These are phyloP conservation scores for Papilio gigon DNA, from an alignment of 2,888 invertebrate genomes.

Conservation along the genomic window DNA sequence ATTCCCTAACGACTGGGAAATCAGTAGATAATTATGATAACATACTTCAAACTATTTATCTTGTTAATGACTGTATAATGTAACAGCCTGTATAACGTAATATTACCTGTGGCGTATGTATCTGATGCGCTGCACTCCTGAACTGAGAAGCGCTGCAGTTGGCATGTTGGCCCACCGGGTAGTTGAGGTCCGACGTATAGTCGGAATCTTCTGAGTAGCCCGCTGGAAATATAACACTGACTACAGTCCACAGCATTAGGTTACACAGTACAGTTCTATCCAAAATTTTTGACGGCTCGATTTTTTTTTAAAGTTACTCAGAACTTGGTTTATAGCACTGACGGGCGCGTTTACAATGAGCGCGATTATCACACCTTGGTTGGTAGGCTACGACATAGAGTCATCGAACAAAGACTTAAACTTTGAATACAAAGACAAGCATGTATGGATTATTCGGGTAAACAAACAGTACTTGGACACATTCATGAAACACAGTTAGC, in stretches of 20 bases:
- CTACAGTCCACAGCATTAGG: slow-evolving; percentile 4
- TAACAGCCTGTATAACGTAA: background rate
- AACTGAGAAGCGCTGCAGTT: slow-evolving; percentile 97
- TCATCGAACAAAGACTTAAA: too few species aligned
- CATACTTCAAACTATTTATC: background rate
- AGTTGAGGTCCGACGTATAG: slow-evolving; percentile 98
- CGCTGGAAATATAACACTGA: slow-evolving; percentile 78
- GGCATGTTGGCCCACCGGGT: slow-evolving; percentile 93
- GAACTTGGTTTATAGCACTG: too few species aligned
- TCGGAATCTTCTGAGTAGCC: slow-evolving; percentile 98
- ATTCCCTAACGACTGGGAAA: background rate
- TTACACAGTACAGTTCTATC: background rate
- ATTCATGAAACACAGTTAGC: too few species aligned
- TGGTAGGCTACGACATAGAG: too few species aligned
- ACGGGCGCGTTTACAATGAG: too few species aligned
- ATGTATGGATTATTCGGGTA: too few species aligned
- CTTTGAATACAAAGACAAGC: too few species aligned
- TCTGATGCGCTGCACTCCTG: slow-evolving; percentile 88
- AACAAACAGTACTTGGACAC: too few species aligned
- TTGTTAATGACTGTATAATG: background rate
- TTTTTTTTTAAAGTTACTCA: too few species aligned
- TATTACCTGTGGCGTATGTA: slow-evolving; percentile 86
- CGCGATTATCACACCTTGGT: too few species aligned
- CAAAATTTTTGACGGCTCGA: too few species aligned
- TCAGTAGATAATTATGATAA: slow-evolving; percentile 5